Evolutionary conservation across 37 sponge, comb jelly and placozoan genomes (phyloP).

Genomic region (Spongilla lacustris): DNA sequence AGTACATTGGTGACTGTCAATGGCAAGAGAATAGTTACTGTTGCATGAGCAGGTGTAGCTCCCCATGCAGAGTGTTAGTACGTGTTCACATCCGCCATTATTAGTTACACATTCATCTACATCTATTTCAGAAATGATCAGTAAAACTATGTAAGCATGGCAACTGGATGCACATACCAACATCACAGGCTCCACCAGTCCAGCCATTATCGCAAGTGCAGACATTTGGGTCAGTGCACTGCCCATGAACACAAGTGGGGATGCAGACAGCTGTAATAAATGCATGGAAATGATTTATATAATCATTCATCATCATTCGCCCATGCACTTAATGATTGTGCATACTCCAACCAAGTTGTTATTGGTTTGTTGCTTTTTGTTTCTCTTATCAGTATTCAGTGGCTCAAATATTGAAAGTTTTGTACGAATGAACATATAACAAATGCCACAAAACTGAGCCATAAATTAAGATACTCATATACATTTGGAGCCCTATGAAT

Average conservation of each 20-base stretch:
- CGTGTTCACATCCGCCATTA: conserved; percentile 31
- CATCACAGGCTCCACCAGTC: neutral
- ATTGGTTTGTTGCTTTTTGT: too few species aligned
- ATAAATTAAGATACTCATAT: too few species aligned
- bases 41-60: conserved; percentile 6
- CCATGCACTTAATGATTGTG: too few species aligned
- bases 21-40: neutral
- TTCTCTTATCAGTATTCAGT: too few species aligned
- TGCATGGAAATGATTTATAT: neutral
- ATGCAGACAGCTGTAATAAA: neutral
- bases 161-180: neutral
- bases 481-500: too few species aligned
- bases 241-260: neutral
- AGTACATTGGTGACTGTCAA: neutral
- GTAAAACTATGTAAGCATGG: neutral
- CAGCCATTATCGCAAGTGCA: neutral
- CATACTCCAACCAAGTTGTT: too few species aligned
- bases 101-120: conserved; percentile 14
- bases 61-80: conserved; percentile 3
- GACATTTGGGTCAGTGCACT: neutral
- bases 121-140: conserved; percentile 5
- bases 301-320: neutral
- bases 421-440: too few species aligned
- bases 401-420: too few species aligned
- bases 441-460: too few species aligned